These are phyloP conservation scores for Alectura lathami DNA, from an alignment of 2,113 vertebrate species.

Conservation along the genomic window DNA sequence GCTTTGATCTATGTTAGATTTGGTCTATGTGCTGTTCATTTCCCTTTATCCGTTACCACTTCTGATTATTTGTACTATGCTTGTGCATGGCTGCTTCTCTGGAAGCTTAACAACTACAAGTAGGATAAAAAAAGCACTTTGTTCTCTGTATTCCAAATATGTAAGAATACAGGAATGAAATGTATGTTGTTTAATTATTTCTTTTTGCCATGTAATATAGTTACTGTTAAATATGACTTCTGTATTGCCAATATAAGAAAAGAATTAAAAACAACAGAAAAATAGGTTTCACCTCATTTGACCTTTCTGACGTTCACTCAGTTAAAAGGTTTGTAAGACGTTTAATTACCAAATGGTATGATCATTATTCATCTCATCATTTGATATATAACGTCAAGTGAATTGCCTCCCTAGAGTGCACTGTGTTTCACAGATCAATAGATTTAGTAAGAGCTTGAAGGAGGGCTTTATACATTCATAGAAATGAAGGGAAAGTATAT, in stretches of 20 bases:
- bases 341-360: slow-evolving; percentile 97
- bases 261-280: slow-evolving; percentile 67
- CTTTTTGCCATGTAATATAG: neutral
- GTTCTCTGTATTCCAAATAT: neutral
- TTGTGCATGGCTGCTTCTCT: neutral
- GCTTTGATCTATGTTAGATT: neutral
- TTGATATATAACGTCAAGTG: slow-evolving; percentile 94
- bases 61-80: neutral
- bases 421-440: slow-evolving; percentile 97
- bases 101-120: slow-evolving; percentile 3
- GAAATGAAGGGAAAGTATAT: slow-evolving; percentile 71
- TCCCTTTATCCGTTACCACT: neutral
- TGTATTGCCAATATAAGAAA: slow-evolving; percentile 44
- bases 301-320: slow-evolving; percentile 87
- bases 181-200: slow-evolving; percentile 15
- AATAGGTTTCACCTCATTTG: slow-evolving; percentile 82
- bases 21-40: neutral
- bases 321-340: slow-evolving; percentile 94
- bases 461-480: slow-evolving; percentile 79
- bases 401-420: slow-evolving; percentile 90
- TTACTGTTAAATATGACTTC: slow-evolving; percentile 35
- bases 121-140: slow-evolving; percentile 7
- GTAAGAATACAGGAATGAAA: neutral
- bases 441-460: slow-evolving; percentile 88
- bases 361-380: slow-evolving; percentile 97